These are phyloP conservation scores for Drosophila subquinaria DNA, from an alignment of 2,888 invertebrate genomes.

Conservation along the genomic window DNA sequence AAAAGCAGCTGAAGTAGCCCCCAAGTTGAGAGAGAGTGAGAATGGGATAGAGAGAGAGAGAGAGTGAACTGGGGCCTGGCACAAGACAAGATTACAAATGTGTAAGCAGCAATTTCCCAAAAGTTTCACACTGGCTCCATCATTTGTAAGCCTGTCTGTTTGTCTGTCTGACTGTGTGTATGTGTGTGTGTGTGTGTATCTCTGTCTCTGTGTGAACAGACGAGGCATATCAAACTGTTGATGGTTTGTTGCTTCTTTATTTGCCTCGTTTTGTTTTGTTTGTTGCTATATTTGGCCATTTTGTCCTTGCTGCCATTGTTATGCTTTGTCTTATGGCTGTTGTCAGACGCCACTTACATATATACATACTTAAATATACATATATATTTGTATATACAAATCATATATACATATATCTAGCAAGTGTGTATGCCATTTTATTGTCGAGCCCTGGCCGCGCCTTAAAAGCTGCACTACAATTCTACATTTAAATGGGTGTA, in stretches of 20 bases:
- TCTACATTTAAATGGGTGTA: background rate
- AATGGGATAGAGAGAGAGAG: background rate
- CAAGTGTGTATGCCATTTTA: conserved; percentile 3
- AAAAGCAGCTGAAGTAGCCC: conserved; percentile 56
- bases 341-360: conserved; percentile 42
- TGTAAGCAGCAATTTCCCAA: conserved; percentile 79
- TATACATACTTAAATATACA: conserved; percentile 7
- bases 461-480: conserved; percentile 48
- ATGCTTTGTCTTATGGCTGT: conserved; percentile 67
- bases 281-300: conserved; percentile 79
- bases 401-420: conserved; percentile 2
- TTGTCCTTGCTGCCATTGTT: conserved; percentile 69
- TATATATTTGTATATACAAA: background rate
- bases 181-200: conserved; percentile 7
- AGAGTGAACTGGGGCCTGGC: conserved; percentile 19
- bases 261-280: conserved; percentile 73
- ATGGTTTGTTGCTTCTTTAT: conserved; percentile 81
- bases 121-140: conserved; percentile 54
- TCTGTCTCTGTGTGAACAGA: conserved; percentile 54
- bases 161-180: conserved; percentile 15
- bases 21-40: background rate
- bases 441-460: conserved; percentile 65
- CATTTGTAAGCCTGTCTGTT: conserved; percentile 6
- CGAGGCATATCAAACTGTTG: conserved; percentile 79
- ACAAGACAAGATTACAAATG: conserved; percentile 80